Evolutionary conservation across 1,140 invertebrate species (phyloP).

Genomic region (Drosophila hydei): DNA sequence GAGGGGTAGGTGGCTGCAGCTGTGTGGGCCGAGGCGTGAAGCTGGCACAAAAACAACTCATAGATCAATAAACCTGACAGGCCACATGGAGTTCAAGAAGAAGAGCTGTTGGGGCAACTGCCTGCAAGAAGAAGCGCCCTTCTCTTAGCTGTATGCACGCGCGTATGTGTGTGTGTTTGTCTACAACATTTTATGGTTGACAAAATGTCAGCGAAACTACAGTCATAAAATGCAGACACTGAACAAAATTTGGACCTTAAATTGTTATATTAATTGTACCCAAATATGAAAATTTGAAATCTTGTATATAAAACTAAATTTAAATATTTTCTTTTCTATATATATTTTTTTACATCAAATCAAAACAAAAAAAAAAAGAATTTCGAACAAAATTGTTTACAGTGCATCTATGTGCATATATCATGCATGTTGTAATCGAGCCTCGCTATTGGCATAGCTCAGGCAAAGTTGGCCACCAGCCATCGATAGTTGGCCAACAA

Average conservation of each 20-base stretch:
- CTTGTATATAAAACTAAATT: no score
- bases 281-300: neutral
- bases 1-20: constrained; percentile 7
- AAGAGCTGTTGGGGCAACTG: constrained; percentile 7
- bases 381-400: neutral
- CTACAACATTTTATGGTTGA: constrained; percentile 63
- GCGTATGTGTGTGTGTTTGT: constrained; percentile 14
- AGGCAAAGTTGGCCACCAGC: constrained; percentile 41
- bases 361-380: no score
- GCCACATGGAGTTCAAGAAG: constrained; percentile 27
- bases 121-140: constrained; percentile 63
- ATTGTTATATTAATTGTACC: no score
- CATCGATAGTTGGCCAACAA: constrained; percentile 40
- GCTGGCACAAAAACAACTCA: constrained; percentile 57
- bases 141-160: constrained; percentile 17
- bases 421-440: constrained; percentile 56
- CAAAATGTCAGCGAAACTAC: constrained; percentile 65
- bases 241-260: neutral
- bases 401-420: constrained; percentile 3
- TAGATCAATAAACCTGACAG: constrained; percentile 77
- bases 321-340: neutral
- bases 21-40: constrained; percentile 73
- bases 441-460: constrained; percentile 31
- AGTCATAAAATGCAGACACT: constrained; percentile 2
- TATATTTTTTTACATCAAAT: no score